Evolutionary conservation across 2,113 vertebrate species (phyloP).

Genomic region (Columba janthina): DNA sequence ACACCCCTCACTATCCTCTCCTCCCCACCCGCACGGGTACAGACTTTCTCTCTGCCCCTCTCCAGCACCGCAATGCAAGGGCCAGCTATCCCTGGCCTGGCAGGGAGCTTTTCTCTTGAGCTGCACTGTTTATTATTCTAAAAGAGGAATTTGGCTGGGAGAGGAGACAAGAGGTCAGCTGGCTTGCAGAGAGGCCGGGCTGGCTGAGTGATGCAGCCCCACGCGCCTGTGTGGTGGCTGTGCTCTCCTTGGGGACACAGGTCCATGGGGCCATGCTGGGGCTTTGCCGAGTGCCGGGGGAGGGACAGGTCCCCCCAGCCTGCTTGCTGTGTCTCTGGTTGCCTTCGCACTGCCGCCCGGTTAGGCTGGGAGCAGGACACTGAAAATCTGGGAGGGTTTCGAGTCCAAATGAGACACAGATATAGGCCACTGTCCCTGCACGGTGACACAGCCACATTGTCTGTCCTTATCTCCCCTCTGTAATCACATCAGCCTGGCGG

Average conservation of each 20-base stretch:
- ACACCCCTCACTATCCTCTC: neutral
- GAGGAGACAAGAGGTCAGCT: conserved; percentile 68
- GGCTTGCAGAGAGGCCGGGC: neutral
- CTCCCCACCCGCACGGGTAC: rapidly evolving
- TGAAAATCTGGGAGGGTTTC: neutral
- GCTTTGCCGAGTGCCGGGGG: rapidly evolving
- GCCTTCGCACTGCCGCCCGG: rapidly evolving
- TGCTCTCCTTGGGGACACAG: rapidly evolving
- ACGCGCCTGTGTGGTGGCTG: neutral
- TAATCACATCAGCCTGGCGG: neutral
- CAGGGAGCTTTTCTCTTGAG: conserved; percentile 54
- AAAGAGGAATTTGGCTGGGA: conserved; percentile 74
- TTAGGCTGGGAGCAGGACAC: rapidly evolving
- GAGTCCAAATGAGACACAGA: neutral
- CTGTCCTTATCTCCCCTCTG: neutral
- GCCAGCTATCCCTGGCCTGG: conserved; percentile 46
- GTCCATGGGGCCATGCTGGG: rapidly evolving
- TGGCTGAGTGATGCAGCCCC: conserved; percentile 6
- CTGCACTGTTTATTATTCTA: conserved; percentile 79
- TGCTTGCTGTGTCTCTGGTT: rapidly evolving
- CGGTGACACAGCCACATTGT: neutral
- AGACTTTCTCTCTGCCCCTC: neutral
- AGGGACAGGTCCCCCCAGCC: neutral
- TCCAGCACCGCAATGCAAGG: neutral
- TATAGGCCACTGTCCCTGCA: neutral